phyloP scores from a whole-genome alignment of 64 coral and sea anemone genomes.

The Catalaphyllia jardinei region DNA sequence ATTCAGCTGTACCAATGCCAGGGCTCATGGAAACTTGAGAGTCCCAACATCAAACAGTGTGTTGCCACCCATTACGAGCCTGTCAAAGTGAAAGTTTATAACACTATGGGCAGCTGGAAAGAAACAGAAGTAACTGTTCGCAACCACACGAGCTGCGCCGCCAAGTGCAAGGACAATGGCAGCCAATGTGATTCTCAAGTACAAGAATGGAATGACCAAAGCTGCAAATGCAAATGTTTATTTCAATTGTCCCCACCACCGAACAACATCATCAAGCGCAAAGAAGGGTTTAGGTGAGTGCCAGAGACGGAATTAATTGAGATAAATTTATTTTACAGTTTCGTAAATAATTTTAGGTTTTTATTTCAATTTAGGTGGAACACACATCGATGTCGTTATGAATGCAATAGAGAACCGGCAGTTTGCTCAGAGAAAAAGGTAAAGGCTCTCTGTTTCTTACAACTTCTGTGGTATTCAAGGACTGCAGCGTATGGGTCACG shows the following conservation, averaged over 20 bases:
- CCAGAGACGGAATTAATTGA: no score
- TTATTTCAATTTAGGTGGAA: neutral
- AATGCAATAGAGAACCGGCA: neutral
- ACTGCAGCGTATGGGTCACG: no score
- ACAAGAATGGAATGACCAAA: constrained; percentile 31
- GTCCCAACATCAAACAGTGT: constrained; percentile 32
- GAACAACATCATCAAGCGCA: constrained; percentile 17
- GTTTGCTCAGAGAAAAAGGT: neutral
- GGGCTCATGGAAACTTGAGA: constrained; percentile 6
- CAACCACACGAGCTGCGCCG: constrained; percentile 59
- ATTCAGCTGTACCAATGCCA: constrained; percentile 49
- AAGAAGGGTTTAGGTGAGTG: constrained; percentile 47
- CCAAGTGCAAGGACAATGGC: constrained; percentile 7
- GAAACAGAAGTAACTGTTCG: neutral
- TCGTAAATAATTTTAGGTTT: neutral
- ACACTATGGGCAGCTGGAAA: neutral
- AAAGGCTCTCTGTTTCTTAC: neutral
- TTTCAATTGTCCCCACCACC: neutral
- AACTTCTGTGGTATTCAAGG: no score
- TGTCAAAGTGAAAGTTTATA: constrained; percentile 11
- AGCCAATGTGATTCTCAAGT: constrained; percentile 5
- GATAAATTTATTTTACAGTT: no score
- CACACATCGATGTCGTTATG: neutral
- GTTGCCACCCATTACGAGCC: neutral
- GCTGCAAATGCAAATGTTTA: constrained; percentile 39